Evolutionary conservation across 2,888 invertebrate genomes (phyloP).

Genomic region (Tiliacea aurago): DNA sequence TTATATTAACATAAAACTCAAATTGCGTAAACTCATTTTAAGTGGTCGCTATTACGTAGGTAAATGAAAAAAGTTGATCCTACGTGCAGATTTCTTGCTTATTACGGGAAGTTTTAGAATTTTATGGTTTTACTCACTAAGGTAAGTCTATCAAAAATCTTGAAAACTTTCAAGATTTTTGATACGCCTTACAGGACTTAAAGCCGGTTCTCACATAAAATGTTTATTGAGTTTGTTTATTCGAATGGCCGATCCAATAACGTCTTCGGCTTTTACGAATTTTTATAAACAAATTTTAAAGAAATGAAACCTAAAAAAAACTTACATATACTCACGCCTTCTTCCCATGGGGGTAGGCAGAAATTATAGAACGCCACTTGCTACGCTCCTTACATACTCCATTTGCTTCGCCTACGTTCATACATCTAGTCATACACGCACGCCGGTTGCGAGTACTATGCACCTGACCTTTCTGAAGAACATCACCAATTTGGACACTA

Average conservation of each 20-base stretch:
- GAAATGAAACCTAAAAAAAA: no score
- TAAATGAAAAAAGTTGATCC: conserved; percentile 49
- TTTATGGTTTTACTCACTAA: conserved; percentile 38
- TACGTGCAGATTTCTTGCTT: conserved; percentile 36
- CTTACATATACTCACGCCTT: no score
- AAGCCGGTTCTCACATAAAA: conserved; percentile 4
- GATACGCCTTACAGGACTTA: not conserved
- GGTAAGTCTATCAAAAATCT: not conserved
- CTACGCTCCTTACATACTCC: no score
- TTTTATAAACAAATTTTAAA: not conserved
- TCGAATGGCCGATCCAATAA: not conserved
- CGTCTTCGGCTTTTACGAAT: not conserved
- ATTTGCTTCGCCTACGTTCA: no score
- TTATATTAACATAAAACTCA: conserved; percentile 30
- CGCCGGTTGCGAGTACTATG: no score
- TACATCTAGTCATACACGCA: no score
- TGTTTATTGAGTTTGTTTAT: conserved; percentile 18
- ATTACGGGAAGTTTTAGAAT: conserved; percentile 33
- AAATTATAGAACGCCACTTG: no score
- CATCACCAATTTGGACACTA: no score
- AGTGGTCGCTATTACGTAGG: conserved; percentile 25
- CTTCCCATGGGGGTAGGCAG: no score
- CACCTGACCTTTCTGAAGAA: no score
- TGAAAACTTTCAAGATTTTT: conserved; percentile 14
- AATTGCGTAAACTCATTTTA: conserved; percentile 26